Conservation (phyloP, 2,888 invertebrate species). For the Eupithecia insigniata region DNA sequence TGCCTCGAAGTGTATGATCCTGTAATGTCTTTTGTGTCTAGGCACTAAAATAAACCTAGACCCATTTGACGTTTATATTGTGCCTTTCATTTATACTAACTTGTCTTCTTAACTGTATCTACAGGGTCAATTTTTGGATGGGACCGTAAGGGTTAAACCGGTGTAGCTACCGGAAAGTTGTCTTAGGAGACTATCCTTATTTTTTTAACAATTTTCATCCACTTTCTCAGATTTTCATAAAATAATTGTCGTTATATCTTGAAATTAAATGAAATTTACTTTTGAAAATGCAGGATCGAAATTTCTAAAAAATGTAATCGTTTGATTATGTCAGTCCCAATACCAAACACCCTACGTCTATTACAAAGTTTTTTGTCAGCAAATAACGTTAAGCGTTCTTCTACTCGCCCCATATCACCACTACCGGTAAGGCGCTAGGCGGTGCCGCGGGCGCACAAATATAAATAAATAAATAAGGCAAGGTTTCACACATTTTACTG, state of each 20-base stretch:
- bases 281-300: too few species aligned
- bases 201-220: too few species aligned
- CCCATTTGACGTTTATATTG: conserved; percentile 50
- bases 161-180: too few species aligned
- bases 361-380: neutral
- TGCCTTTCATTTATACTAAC: conserved; percentile 56
- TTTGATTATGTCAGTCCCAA: too few species aligned
- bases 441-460: neutral
- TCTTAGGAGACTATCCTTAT: too few species aligned
- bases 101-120: conserved; percentile 29
- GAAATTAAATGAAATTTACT: too few species aligned
- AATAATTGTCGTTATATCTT: too few species aligned
- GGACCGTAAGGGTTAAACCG: too few species aligned
- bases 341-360: neutral
- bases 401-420: neutral
- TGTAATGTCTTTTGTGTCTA: neutral
- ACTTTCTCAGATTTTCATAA: too few species aligned
- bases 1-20: neutral
- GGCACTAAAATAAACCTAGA: neutral
- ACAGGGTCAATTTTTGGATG: too few species aligned
- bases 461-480: neutral
- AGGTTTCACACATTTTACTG: neutral
- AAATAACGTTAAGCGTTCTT: neutral
- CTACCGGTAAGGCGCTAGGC: too few species aligned
- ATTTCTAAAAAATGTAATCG: too few species aligned